Conservation (phyloP, 2,113 vertebrate species). For the Thomomys bottae region DNA sequence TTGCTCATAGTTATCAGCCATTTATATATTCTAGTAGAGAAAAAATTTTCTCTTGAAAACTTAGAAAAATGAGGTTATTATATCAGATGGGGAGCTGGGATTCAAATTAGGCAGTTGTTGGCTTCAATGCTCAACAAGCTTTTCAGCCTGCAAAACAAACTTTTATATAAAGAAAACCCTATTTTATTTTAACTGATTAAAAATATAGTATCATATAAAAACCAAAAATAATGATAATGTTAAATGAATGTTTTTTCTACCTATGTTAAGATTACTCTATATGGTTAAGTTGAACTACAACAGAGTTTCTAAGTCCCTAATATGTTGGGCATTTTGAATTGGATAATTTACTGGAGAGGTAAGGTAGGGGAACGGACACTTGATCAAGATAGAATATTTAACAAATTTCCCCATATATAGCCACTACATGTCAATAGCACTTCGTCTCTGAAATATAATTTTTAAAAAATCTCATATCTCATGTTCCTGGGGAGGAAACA, state of each 20-base stretch:
- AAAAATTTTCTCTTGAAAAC: not conserved
- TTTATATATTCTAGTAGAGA: slow-evolving; percentile 26
- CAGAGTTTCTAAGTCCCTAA: not conserved
- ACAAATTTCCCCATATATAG: not conserved
- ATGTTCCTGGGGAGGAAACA: not conserved
- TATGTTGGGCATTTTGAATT: not conserved
- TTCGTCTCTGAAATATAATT: not conserved
- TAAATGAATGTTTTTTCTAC: not conserved
- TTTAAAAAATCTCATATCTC: not conserved
- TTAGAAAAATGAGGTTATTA: slow-evolving; percentile 18
- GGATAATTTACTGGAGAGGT: not conserved
- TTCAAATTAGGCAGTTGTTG: slow-evolving; percentile 11
- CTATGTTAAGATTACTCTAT: not conserved
- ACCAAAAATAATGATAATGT: not conserved
- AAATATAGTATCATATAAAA: not conserved
- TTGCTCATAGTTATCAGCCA: slow-evolving; percentile 2
- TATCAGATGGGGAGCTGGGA: not conserved
- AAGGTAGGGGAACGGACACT: fast-evolving
- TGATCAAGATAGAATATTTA: not conserved
- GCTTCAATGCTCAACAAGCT: not conserved
- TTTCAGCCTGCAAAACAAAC: not conserved
- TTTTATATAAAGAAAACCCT: not conserved
- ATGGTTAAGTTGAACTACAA: not conserved
- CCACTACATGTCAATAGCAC: not conserved
- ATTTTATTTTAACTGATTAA: not conserved